A percentile compares a stretch with the other conserved stretches of the same genome.
Evolutionary conservation across 2,113 vertebrate species (phyloP).

Genomic region (Dasyprocta punctata): DNA sequence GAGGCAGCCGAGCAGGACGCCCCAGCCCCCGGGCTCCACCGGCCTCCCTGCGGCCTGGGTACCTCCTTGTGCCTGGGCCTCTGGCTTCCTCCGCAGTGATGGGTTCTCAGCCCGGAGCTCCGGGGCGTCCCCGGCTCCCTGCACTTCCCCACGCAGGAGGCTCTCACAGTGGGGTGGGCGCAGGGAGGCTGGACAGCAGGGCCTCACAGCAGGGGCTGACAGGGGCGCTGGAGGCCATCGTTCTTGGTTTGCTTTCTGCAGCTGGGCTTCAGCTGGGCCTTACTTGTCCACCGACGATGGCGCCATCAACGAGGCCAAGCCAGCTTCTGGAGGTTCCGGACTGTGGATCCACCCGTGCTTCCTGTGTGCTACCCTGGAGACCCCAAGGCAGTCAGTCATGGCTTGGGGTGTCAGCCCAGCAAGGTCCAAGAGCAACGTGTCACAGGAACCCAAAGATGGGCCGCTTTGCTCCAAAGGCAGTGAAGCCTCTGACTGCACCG

Average conservation of each 20-base stretch:
- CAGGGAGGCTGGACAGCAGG: fast-evolving
- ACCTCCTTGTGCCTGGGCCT: no score
- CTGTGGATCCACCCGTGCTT: background rate
- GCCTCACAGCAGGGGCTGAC: no score
- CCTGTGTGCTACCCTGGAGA: background rate
- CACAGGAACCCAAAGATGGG: background rate
- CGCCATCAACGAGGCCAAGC: background rate
- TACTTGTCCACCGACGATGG: background rate
- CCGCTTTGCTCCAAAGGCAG: background rate
- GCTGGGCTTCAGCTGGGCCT: no score
- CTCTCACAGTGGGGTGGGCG: background rate
- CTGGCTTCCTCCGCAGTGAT: background rate
- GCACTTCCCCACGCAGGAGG: background rate
- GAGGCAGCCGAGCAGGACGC: background rate
- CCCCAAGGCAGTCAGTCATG: background rate
- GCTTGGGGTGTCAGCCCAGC: background rate
- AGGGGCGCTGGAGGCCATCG: background rate
- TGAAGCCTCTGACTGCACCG: background rate
- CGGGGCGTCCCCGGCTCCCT: background rate
- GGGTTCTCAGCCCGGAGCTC: background rate
- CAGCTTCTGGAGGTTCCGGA: constrained; percentile 1
- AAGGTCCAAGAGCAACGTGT: background rate
- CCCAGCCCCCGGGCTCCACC: background rate
- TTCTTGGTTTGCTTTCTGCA: background rate
- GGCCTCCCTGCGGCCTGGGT: fast-evolving